Evolutionary conservation across 2,113 vertebrate species (phyloP).

Genomic region (Pelmatolapia mariae): DNA sequence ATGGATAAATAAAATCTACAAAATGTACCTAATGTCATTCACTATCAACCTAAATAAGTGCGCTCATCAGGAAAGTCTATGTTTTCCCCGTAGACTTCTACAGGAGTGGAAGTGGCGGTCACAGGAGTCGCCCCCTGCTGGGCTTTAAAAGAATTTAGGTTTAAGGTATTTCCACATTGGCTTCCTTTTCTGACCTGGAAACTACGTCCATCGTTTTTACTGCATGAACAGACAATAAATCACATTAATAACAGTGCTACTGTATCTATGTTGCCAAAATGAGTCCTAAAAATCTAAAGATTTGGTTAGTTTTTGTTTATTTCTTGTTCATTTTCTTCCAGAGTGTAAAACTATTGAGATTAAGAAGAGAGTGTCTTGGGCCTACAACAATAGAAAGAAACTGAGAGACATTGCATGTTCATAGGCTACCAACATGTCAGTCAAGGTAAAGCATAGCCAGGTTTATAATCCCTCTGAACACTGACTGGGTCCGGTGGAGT

Average conservation of each 20-base stretch:
- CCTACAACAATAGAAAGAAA: background rate
- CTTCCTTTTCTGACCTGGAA: background rate
- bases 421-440: background rate
- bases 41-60: background rate
- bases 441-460: background rate
- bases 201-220: background rate
- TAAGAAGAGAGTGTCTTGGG: background rate
- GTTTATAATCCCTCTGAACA: rapidly evolving
- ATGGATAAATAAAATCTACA: background rate
- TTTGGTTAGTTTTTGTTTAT: background rate
- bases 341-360: background rate
- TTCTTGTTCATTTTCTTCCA: background rate
- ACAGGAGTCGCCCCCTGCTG: background rate
- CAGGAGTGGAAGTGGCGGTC: background rate
- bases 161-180: background rate
- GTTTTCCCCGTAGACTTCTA: rapidly evolving
- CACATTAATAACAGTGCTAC: background rate
- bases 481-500: background rate
- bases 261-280: background rate
- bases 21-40: background rate
- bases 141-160: background rate
- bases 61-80: background rate
- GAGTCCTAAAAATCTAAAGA: background rate
- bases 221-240: background rate
- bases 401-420: background rate